Evolutionary conservation across 92 coral and sea anemone species (phyloP).

Genomic region (Zoanthus gigantus): DNA sequence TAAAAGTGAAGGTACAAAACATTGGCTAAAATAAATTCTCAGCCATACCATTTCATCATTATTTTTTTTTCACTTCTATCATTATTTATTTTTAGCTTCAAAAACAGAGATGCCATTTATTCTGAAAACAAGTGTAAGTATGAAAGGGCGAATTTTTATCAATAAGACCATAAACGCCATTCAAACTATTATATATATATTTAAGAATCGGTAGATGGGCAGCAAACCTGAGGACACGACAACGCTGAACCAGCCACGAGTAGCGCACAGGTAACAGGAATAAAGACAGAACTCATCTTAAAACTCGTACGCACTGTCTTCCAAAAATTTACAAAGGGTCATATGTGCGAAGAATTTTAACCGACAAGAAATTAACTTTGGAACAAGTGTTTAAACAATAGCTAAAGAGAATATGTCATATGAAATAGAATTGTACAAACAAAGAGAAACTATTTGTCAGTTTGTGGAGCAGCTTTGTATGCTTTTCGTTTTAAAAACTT

Average conservation of each 20-base stretch:
- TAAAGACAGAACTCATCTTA: not conserved
- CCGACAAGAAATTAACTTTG: not conserved
- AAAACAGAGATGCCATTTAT: no score
- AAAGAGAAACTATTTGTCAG: not conserved
- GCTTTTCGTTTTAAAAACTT: not conserved
- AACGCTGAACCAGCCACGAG: not conserved
- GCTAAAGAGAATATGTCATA: not conserved
- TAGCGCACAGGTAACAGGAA: not conserved
- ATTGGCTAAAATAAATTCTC: no score
- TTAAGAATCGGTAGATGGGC: not conserved
- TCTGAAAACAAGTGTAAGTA: no score
- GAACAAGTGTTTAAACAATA: slow-evolving; percentile 18
- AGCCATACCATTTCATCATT: no score
- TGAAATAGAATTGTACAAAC: not conserved
- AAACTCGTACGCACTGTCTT: not conserved
- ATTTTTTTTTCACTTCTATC: no score
- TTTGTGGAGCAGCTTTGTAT: not conserved
- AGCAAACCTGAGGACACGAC: slow-evolving; percentile 22
- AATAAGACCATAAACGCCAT: no score
- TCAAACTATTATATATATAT: not conserved
- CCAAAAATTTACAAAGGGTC: not conserved
- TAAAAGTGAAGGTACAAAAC: no score
- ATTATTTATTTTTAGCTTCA: no score
- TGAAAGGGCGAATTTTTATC: no score
- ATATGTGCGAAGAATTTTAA: not conserved